A percentile compares a stretch with the other conserved stretches of the same genome.
phyloP scores from a whole-genome alignment of 2,113 vertebrate species.

The Naja naja region DNA sequence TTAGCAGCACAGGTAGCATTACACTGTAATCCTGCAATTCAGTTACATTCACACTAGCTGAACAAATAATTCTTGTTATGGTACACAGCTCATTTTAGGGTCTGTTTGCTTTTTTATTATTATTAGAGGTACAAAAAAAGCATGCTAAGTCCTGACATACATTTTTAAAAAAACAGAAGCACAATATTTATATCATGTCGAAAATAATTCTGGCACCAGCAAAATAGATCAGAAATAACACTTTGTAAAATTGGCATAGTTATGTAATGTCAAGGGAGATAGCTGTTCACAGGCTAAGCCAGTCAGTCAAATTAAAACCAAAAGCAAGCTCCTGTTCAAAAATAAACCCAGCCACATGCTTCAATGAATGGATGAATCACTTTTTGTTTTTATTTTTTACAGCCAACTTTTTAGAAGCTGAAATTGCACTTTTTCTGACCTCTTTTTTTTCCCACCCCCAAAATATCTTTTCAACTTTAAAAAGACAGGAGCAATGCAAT shows the following conservation, averaged over 20 bases:
- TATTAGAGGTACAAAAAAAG: constrained; percentile 4
- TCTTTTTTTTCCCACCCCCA: constrained; percentile 4
- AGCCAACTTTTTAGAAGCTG: constrained; percentile 60
- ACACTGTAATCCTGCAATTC: not conserved
- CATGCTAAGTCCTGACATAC: constrained; percentile 29
- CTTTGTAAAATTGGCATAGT: not conserved
- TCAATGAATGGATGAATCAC: constrained; percentile 68
- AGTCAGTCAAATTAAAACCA: constrained; percentile 62
- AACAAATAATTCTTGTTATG: not conserved
- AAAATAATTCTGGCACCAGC: constrained; percentile 21
- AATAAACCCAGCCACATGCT: constrained; percentile 65
- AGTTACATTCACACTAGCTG: not conserved
- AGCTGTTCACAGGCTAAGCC: constrained; percentile 40
- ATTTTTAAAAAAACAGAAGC: constrained; percentile 23
- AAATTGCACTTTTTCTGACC: constrained; percentile 29
- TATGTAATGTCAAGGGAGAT: constrained; percentile 12
- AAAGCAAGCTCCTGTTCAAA: constrained; percentile 57
- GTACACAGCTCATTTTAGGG: constrained; percentile 28
- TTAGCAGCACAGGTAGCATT: not conserved
- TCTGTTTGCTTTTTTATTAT: constrained; percentile 4
- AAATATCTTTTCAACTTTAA: constrained; percentile 30
- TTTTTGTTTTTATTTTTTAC: constrained; percentile 61
- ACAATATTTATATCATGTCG: not conserved
- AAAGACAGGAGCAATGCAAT: constrained; percentile 3
- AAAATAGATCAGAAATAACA: constrained; percentile 31